These are phyloP conservation scores for Drosophila peninsularis DNA, from an alignment of 2,888 invertebrate genomes.

Conservation along the genomic window DNA sequence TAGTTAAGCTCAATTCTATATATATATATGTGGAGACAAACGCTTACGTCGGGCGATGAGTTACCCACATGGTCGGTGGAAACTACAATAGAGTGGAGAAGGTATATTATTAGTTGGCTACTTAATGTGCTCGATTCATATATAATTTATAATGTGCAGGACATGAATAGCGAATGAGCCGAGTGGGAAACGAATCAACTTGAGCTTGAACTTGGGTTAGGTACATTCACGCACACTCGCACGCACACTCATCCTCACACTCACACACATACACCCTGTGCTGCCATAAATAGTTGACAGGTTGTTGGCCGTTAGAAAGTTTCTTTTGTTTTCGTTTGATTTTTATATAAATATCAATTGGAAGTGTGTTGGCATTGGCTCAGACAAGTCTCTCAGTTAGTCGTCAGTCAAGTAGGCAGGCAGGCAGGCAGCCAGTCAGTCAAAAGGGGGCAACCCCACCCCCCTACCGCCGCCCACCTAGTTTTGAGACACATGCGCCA, in stretches of 20 bases:
- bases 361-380: conserved; percentile 20
- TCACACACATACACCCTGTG: conserved; percentile 6
- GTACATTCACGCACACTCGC: conserved; percentile 11
- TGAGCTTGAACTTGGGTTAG: conserved; percentile 62
- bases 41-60: conserved; percentile 81
- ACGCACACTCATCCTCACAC: background rate
- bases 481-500: conserved; percentile 78
- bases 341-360: conserved; percentile 48
- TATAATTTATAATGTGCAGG: conserved; percentile 60
- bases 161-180: conserved; percentile 65
- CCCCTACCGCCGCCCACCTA: conserved; percentile 37
- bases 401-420: conserved; percentile 16
- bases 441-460: conserved; percentile 40
- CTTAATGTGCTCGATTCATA: conserved; percentile 37
- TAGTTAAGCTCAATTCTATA: conserved; percentile 3
- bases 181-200: conserved; percentile 47
- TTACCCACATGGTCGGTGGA: conserved; percentile 79
- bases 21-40: conserved; percentile 4
- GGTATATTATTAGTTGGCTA: conserved; percentile 64
- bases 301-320: conserved; percentile 61
- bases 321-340: conserved; percentile 63
- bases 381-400: conserved; percentile 9
- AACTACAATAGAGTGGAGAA: conserved; percentile 50
- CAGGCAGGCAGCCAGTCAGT: conserved; percentile 31
- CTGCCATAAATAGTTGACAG: conserved; percentile 61